phyloP scores from a whole-genome alignment of 2,797 vertebrate genomes.

The Lemur catta region DNA sequence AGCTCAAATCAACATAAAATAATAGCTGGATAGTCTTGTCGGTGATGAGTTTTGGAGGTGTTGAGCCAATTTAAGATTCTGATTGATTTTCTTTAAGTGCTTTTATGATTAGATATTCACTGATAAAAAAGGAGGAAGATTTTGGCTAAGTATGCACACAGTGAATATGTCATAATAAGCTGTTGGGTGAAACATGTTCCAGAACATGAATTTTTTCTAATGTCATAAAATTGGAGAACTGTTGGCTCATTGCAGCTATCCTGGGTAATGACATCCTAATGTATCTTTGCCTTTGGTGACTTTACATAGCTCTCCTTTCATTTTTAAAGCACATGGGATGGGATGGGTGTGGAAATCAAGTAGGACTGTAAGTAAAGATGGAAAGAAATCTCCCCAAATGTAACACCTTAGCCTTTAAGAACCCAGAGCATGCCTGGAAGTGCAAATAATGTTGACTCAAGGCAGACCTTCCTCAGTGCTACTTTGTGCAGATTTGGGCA shows the following conservation, averaged over 20 bases:
- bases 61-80: not conserved
- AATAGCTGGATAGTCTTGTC: not conserved
- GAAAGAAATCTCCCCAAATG: not conserved
- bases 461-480: not conserved
- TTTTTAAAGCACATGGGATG: not conserved
- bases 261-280: not conserved
- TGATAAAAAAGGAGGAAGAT: not conserved
- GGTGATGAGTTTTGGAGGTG: not conserved
- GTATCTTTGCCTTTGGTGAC: not conserved
- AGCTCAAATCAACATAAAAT: not conserved
- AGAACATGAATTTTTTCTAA: not conserved
- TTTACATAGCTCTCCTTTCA: not conserved
- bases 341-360: not conserved
- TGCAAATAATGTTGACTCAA: not conserved
- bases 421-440: fast-evolving
- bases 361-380: not conserved
- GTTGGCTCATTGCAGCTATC: not conserved
- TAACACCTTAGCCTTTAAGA: not conserved
- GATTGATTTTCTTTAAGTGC: not conserved
- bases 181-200: not conserved
- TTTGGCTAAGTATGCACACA: not conserved
- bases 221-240: not conserved
- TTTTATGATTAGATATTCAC: not conserved
- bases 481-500: not conserved
- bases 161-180: not conserved